A percentile compares a stretch with the other conserved stretches of the same genome.
These are phyloP conservation scores for Meghimatium bilineatum DNA, from an alignment of 2,888 invertebrate genomes.

Conservation along the genomic window DNA sequence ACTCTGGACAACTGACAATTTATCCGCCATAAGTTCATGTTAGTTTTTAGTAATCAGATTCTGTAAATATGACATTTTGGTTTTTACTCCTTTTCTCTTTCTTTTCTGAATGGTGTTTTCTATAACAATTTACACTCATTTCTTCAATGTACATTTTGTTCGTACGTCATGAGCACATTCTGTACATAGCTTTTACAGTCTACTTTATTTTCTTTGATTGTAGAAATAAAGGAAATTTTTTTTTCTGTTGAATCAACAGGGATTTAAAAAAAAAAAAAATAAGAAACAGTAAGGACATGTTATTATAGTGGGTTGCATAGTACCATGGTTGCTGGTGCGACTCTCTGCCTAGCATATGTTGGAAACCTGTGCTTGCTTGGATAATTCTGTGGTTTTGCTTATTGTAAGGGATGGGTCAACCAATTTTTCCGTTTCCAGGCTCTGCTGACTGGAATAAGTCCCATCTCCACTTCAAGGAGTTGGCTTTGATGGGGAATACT, in stretches of 20 bases:
- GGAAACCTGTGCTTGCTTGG: no score
- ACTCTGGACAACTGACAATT: not conserved
- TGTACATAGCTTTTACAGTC: not conserved
- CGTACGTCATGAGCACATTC: not conserved
- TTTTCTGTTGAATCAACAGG: not conserved
- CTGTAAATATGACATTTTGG: not conserved
- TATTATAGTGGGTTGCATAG: no score
- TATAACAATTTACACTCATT: not conserved
- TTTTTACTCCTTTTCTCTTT: not conserved
- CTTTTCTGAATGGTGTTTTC: not conserved
- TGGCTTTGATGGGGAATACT: no score
- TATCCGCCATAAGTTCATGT: not conserved
- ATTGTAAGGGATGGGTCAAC: no score
- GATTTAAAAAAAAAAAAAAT: no score
- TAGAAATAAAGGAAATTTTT: not conserved
- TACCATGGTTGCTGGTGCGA: no score
- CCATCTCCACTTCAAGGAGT: no score
- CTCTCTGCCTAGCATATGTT: no score
- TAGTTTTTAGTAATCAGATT: not conserved
- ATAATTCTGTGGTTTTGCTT: no score
- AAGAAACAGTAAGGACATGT: no score
- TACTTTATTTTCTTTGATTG: not conserved
- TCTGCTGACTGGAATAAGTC: no score
- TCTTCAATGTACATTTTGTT: not conserved
- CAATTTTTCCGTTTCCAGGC: no score